phyloP scores from a whole-genome alignment of 1,140 invertebrate genomes.

The Drosophila trapezifrons region DNA sequence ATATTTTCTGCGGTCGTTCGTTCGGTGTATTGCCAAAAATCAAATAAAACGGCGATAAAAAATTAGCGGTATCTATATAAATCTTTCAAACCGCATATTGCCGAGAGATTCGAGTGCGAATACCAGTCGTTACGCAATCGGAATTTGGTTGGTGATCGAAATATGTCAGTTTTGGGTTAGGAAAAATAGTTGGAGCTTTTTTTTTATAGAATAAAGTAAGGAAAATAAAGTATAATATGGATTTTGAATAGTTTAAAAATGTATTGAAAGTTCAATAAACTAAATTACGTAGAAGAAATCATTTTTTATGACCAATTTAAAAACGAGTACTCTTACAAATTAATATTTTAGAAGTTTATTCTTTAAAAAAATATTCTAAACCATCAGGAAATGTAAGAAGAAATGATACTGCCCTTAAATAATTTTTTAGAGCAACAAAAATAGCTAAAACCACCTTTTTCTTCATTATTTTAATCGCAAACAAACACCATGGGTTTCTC shows the following conservation, averaged over 20 bases:
- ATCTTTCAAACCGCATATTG: constrained; percentile 37
- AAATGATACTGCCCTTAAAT: not conserved
- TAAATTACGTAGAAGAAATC: no score
- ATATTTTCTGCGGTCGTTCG: constrained; percentile 38
- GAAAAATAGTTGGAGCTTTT: not conserved
- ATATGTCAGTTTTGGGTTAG: not conserved
- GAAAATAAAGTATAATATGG: no score
- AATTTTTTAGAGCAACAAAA: no score
- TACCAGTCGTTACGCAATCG: constrained; percentile 35
- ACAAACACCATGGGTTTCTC: no score
- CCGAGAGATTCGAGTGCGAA: constrained; percentile 34
- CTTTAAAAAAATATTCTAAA: not conserved
- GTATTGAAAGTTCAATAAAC: not conserved
- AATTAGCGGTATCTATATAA: constrained; percentile 47
- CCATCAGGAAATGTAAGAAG: no score
- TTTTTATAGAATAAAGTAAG: not conserved
- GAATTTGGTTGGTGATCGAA: constrained; percentile 8
- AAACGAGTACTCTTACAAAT: not conserved
- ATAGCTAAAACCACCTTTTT: not conserved
- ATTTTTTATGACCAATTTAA: no score
- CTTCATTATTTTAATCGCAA: not conserved
- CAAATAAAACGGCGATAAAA: constrained; percentile 46
- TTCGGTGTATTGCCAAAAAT: constrained; percentile 35
- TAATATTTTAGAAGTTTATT: no score
- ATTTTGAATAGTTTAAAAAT: no score